Evolutionary conservation across 2,113 vertebrate species (phyloP), one percentile per base, ranked within the genome.

Genomic region (Gallinago media): DNA sequence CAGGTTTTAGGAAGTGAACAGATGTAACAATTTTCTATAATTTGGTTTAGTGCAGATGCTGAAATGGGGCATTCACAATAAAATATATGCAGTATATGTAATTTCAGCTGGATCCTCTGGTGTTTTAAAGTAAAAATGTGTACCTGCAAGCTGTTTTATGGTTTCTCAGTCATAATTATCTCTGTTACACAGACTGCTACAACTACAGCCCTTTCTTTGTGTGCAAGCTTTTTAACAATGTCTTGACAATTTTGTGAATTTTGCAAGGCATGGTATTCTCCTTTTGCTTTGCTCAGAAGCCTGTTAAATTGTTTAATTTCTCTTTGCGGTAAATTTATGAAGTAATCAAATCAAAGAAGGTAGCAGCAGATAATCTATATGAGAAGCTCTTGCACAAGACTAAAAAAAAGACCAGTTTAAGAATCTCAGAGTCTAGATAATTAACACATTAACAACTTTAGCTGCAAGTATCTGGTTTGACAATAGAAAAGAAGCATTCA

Each of bases 81-180:
- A 98, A 98, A 98, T 98, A 98, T 97, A 98, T 88, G 96, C 97
- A 96, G 94, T 98, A 96, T 97, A 97, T 96, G 96, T 97, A 97
- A 97, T 98, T 98, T 98, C 97, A 95, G 97, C 95, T 97, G 97
- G 97, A 97, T 98, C 96, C 97, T 98, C 97, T 98, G 94, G 96
- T 97, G 92, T 96, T 98, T 97, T 97, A 96, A 97, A 98, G 96
- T 97, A 98, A 98, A 98, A 98, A 97, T 98, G 98, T 98, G 98
- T 98, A 98, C 98, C 98, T 98, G 98, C 97, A 98, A 98, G 98
- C 98, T 98, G 98, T 97, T 98, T 98, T 97, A 97, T 98, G 97
- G 96, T 95, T 97, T 98, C 97, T 97, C 94, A 96, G 95, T 97
- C 97, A 97, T 98, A 98, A 98, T 98, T 94, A 97, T 98, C 97